Evolutionary conservation across 1,140 invertebrate genomes (phyloP).

Genomic region (Pogonomyrmex californicus): DNA sequence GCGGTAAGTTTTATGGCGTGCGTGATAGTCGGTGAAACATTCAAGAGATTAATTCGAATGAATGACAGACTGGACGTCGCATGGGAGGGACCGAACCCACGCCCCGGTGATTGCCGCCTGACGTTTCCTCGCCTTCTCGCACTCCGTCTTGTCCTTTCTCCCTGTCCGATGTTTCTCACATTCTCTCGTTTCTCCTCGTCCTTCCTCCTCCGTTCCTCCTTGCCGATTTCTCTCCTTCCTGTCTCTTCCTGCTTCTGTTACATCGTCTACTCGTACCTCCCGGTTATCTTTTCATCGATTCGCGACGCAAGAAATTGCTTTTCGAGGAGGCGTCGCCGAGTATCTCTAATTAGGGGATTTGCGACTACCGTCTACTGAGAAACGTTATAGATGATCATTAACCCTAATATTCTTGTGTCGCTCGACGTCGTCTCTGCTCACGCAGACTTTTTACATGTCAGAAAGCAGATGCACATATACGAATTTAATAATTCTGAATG

Average conservation of each 20-base stretch:
- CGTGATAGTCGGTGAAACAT: constrained; percentile 69
- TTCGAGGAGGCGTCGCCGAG: constrained; percentile 60
- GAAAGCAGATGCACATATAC: background rate
- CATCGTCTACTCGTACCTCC: constrained; percentile 30
- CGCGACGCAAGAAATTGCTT: constrained; percentile 67
- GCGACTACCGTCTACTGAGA: constrained; percentile 21
- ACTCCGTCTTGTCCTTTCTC: background rate
- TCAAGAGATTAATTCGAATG: constrained; percentile 74
- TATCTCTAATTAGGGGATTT: constrained; percentile 70
- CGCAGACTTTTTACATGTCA: constrained; percentile 6
- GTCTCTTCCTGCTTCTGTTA: constrained; percentile 32
- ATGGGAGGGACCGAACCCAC: constrained; percentile 66
- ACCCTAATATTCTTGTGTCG: constrained; percentile 23
- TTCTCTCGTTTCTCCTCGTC: background rate
- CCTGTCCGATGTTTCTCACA: constrained; percentile 32
- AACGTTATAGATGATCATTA: constrained; percentile 28
- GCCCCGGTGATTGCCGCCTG: constrained; percentile 71
- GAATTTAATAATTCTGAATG: constrained; percentile 12
- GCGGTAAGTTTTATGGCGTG: constrained; percentile 65
- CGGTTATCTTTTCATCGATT: constrained; percentile 47
- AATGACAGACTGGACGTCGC: constrained; percentile 72
- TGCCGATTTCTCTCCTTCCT: background rate
- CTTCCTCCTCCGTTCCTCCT: background rate
- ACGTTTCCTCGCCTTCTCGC: constrained; percentile 60
- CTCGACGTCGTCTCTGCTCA: constrained; percentile 11